Base-by-base conservation (phyloP, 2,113 vertebrate species). In the Chionodraco myersi region DNA sequence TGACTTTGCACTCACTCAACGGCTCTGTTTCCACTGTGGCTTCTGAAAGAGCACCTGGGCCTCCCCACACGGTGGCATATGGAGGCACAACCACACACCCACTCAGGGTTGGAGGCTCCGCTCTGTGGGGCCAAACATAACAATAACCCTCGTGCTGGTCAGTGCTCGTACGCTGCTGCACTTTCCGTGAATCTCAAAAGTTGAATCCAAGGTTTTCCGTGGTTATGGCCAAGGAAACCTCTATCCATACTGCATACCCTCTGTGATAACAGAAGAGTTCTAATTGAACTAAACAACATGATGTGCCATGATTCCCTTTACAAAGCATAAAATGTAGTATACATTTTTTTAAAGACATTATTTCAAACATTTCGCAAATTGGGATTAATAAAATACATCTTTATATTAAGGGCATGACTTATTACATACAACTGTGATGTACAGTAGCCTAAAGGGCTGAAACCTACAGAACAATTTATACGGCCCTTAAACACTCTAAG, bases 51-150 rank as follows among this genome's bases (percentile, higher is more conserved):
- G 59, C 88, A 93, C 91, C 88, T 92, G 89, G 82, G 88, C 89
- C 91, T 94, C 88, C 89, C 90, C 88, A 91, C 91, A 92, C 86
- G 18, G 87, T n/a, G 77, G 87, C 89, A 90, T 83, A 89, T 65
- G 84, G 74, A 83, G 62, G 18, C 72, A 12, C 56, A 72, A 89
- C 90, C 87, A 54, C 80, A 87, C 88, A 61, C 84, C 77, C 74
- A 81, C 88, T 86, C 86, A 67, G 64, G 79, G 77, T 72, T 80
- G 75, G 73, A 82, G 81, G 45, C 88, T 73, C 70, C 47, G 18
- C 78, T 87, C 85, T n/a, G 67, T 76, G 86, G 79, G 85, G 87
- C 93, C 93, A 94, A 94, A 77, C 84, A 92, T 78, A 94, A 93
- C 89, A 93, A 88, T 85, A 88, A 90, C 82, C 88, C 84, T 61